Evolutionary conservation across 2,797 vertebrate species (phyloP).

Genomic region (Coregonus sp.): DNA sequence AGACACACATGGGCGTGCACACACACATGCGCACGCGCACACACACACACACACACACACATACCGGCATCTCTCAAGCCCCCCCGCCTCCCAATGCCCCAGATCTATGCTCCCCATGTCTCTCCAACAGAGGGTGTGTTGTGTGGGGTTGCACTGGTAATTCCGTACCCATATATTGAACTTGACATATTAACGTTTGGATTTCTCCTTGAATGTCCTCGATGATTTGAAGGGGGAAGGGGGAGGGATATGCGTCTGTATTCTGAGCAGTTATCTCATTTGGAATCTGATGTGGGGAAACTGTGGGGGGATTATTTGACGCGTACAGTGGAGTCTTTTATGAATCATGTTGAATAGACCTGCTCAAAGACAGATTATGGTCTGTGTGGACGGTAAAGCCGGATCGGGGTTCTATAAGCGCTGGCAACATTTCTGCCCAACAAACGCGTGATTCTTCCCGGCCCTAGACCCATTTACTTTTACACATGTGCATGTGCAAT

Average conservation of each 20-base stretch:
- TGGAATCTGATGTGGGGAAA: slow-evolving; percentile 59
- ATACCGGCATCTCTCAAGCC: neutral
- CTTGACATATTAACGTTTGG: slow-evolving; percentile 62
- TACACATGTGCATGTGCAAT: neutral
- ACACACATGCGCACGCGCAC: slow-evolving; percentile 13
- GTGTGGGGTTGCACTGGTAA: slow-evolving; percentile 53
- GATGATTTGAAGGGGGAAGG: slow-evolving; percentile 39
- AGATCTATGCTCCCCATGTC: slow-evolving; percentile 65
- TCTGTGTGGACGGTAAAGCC: neutral
- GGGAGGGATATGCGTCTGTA: slow-evolving; percentile 5
- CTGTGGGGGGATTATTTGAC: slow-evolving; percentile 58
- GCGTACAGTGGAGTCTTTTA: slow-evolving; percentile 56
- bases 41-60: slow-evolving; percentile 10
- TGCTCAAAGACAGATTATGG: neutral
- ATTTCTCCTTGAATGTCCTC: slow-evolving; percentile 54
- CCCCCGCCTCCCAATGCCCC: slow-evolving; percentile 33
- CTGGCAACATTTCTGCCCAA: neutral
- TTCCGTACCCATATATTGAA: slow-evolving; percentile 56
- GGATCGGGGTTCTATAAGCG: neutral
- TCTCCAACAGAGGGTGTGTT: slow-evolving; percentile 66
- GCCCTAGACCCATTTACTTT: neutral
- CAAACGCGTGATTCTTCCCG: neutral
- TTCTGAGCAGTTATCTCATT: slow-evolving; percentile 63
- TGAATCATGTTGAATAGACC: slow-evolving; percentile 39
- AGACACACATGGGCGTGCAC: slow-evolving; percentile 36